Conservation (phyloP, 2,888 invertebrate species). For the Apotomis betuletana region DNA sequence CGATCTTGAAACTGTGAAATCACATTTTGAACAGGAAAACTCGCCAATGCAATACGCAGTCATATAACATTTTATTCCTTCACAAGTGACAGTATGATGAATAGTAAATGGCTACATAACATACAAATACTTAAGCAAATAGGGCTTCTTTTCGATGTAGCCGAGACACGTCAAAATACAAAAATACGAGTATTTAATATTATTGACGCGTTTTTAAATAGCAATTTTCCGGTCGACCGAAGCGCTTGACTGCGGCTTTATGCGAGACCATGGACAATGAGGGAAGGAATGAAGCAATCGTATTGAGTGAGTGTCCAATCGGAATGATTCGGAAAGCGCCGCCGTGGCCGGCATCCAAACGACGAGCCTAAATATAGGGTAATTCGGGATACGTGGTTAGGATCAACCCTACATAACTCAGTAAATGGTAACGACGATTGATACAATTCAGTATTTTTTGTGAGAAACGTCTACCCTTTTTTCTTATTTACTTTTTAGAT, state of each 20-base stretch:
- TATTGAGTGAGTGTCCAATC: slow-evolving; percentile 45
- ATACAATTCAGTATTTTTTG: no score
- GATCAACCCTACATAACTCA: no score
- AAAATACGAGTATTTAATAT: slow-evolving; percentile 18
- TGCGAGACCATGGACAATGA: slow-evolving; percentile 28
- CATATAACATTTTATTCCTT: no score
- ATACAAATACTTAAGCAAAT: no score
- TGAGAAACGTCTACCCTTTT: no score
- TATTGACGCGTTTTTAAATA: slow-evolving; percentile 23
- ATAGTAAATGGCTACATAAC: no score
- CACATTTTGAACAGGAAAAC: no score
- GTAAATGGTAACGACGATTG: no score
- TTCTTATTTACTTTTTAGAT: no score
- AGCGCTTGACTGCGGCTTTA: slow-evolving; percentile 25
- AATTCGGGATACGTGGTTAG: slow-evolving; percentile 25
- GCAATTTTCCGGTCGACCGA: slow-evolving; percentile 28
- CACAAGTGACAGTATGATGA: no score
- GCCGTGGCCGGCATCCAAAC: slow-evolving; percentile 46
- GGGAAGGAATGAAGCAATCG: slow-evolving; percentile 35
- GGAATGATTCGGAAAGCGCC: slow-evolving; percentile 48
- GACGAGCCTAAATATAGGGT: slow-evolving; percentile 7
- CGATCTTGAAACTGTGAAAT: no score
- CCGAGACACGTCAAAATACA: slow-evolving; percentile 8
- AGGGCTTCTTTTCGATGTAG: not conserved
- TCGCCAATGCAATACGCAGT: no score